Evolutionary conservation across 1,140 invertebrate species (phyloP), one percentile per base, ranked within the genome.

Genomic region (Zaprionus gabonicus): DNA sequence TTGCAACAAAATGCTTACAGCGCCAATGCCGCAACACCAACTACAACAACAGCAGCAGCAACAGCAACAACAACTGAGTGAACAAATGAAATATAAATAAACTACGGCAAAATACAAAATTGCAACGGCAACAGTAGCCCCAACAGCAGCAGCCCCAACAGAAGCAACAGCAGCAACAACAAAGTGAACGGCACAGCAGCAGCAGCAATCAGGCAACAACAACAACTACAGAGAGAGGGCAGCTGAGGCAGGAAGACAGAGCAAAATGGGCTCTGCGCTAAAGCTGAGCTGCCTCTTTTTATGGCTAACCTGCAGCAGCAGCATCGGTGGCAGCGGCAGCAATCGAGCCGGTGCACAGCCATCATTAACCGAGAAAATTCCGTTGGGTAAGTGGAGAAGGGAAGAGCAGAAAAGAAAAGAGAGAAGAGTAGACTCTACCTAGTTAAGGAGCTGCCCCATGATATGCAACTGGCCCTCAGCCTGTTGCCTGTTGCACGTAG

Each of bases 321-420:
- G 44, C 65, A 73, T 69, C 27, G 59, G 44, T 6, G 64, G 63
- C 31, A 68, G 53, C 15, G 70, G 67, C 58, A 63, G 31, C 34
- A 71, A 27, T 67, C 41, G 68, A 68, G 81, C 72, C 65, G 73
- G 73, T 58, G 91, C 83, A 56, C 91, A 92, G 78, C 91, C 85
- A 80, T 92, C 91, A 85, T 92, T 91, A 91, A 92, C 91, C 73
- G 91, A 92, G 85, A 92, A 92, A 92, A 92, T 92, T 78, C 91
- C 91, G 75, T 91, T 92, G 91, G 91, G 91, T 92, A 78, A 92
- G 91, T 92, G 76, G 62, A 53, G 68, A 66, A 69, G 72, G 70
- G 41, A 57, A 20, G 59, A 55, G n/a, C n/a, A n/a, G 36, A 38
- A 46, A 53, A 15, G 56, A 27, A 27, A 49, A 15, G 12, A 17